phyloP scores from a whole-genome alignment of 37 sponge, comb jelly and placozoan species.

The Haliclona indistincta region DNA sequence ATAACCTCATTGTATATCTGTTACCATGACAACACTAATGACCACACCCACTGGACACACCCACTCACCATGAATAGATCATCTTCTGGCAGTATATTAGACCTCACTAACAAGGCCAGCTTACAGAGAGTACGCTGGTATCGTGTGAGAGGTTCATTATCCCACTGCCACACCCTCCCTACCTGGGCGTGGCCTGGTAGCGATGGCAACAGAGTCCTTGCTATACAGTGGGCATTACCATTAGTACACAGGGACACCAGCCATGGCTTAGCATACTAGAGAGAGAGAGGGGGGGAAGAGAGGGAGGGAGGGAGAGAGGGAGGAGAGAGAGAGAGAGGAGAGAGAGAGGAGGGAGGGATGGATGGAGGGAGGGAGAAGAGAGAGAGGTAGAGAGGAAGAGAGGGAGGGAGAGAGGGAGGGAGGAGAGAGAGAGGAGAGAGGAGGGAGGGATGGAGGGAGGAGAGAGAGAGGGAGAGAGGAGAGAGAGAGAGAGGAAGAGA shows the following conservation, averaged over 20 bases:
- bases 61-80: too few species aligned
- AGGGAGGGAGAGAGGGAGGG: neutral
- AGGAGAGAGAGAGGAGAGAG: neutral
- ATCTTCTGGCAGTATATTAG: constrained; percentile 3
- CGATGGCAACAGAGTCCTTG: constrained; percentile 23
- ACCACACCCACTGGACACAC: too few species aligned
- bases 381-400: too few species aligned
- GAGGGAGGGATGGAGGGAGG: too few species aligned
- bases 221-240: constrained; percentile 32
- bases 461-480: neutral
- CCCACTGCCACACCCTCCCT: constrained; percentile 42
- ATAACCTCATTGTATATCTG: constrained; percentile 37
- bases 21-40: too few species aligned
- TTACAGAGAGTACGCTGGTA: constrained; percentile 18
- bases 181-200: constrained; percentile 41
- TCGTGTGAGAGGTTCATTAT: constrained; percentile 14
- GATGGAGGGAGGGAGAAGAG: too few species aligned
- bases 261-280: constrained; percentile 42
- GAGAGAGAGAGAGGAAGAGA: neutral
- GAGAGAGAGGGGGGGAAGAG: neutral
- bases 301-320: neutral
- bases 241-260: constrained; percentile 21
- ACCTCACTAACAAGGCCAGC: constrained; percentile 7
- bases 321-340: neutral
- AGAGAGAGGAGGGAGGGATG: neutral